Percentiles rank a stretch among this genome's conserved stretches.
phyloP scores from a whole-genome alignment of 1,140 invertebrate genomes.

The Drosophila gunungcola region DNA sequence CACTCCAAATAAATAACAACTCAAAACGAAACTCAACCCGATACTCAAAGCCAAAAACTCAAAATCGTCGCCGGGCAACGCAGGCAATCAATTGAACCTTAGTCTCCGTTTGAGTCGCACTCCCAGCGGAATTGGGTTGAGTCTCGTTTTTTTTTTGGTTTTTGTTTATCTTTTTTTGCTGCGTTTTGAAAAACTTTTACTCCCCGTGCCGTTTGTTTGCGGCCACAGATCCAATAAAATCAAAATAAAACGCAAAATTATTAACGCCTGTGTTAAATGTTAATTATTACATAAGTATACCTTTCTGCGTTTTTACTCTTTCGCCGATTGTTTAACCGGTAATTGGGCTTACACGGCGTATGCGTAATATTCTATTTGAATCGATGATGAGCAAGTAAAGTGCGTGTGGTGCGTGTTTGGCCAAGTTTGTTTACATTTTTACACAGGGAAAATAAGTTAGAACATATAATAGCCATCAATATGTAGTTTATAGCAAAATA shows the following conservation, averaged over 20 bases:
- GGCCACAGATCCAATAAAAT: constrained; percentile 18
- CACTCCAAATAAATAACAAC: constrained; percentile 32
- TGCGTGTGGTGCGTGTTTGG: constrained; percentile 18
- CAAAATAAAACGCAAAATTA: constrained; percentile 53
- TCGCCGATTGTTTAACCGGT: constrained; percentile 10
- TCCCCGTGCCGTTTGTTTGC: constrained; percentile 29
- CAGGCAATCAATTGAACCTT: constrained; percentile 75
- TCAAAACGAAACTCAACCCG: constrained; percentile 32
- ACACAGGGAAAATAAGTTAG: neutral
- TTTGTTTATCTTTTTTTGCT: constrained; percentile 57
- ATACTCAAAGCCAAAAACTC: constrained; percentile 13
- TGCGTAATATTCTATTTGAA: constrained; percentile 57
- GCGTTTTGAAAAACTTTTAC: constrained; percentile 66
- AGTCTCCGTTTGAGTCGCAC: constrained; percentile 54
- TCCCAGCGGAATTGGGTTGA: constrained; percentile 74
- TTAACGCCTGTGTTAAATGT: constrained; percentile 60
- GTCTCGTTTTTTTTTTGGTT: constrained; percentile 31
- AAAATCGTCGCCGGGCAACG: constrained; percentile 43
- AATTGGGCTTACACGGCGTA: constrained; percentile 38
- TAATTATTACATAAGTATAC: constrained; percentile 69
- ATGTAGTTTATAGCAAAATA: too few species aligned
- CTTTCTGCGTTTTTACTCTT: neutral
- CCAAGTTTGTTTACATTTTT: constrained; percentile 10
- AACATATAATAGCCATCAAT: too few species aligned
- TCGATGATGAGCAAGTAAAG: neutral